A percentile compares a stretch with the other conserved stretches of the same genome.
Evolutionary conservation across 2,888 invertebrate genomes (phyloP).

Genomic region (Epinotia brunnichana): DNA sequence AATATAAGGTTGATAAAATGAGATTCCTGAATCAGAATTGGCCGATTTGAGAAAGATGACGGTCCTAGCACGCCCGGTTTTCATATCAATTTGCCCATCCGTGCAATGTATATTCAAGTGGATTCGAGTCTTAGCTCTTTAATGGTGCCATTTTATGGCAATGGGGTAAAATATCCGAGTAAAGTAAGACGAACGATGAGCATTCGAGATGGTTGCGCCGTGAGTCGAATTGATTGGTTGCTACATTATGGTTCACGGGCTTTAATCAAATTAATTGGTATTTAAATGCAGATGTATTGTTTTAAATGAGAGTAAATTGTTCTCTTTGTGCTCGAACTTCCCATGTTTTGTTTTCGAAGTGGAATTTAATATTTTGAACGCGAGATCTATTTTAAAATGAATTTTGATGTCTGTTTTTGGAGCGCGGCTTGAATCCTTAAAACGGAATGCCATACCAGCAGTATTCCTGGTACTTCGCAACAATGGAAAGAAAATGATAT

Average conservation of each 20-base stretch:
- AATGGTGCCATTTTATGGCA: constrained; percentile 74
- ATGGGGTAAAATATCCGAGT: constrained; percentile 69
- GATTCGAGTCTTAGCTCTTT: constrained; percentile 72
- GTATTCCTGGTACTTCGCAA: not conserved
- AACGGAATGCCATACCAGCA: not conserved
- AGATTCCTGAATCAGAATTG: constrained; percentile 43
- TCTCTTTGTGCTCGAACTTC: not conserved
- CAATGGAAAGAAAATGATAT: not conserved
- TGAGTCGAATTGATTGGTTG: constrained; percentile 59
- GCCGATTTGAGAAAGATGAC: constrained; percentile 63
- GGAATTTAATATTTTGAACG: not conserved
- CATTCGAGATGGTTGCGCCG: constrained; percentile 63
- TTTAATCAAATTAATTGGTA: constrained; percentile 25
- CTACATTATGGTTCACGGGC: constrained; percentile 26
- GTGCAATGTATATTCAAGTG: constrained; percentile 79
- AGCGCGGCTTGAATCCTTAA: not conserved
- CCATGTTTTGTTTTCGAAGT: not conserved
- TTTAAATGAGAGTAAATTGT: constrained; percentile 5
- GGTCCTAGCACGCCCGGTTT: constrained; percentile 64
- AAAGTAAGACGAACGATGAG: constrained; percentile 64
- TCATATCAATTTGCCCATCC: constrained; percentile 80
- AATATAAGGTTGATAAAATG: not conserved
- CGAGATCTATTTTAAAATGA: not conserved
- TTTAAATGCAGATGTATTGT: constrained; percentile 17
- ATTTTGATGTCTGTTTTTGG: not conserved